Base-by-base conservation (phyloP, 2,888 invertebrate species). In the Chorisops tibialis region DNA sequence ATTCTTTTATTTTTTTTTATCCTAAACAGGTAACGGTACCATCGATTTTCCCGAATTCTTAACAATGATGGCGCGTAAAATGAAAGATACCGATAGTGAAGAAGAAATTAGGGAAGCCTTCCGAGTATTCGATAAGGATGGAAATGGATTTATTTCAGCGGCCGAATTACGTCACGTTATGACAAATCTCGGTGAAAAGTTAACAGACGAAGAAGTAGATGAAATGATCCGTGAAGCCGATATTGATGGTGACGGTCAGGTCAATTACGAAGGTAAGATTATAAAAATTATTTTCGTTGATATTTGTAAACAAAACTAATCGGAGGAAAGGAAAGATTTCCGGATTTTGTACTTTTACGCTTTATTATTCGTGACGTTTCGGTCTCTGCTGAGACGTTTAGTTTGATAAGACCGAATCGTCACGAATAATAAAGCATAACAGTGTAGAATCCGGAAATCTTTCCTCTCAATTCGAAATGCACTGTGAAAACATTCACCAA, bases 1-100 rank as follows among this genome's bases (percentile, higher is more conserved):
- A 7, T 47, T 47, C 1, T 41, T 16, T 14, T 47, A 47, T 47
- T 18, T 47, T 30, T 30, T 24, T 24, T 7, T 30, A 5, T 30
- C 7, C 21, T 9, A 41, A 22, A 21, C 30, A 97, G 97, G 96
- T 76, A 98, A 98, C 82, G 98, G 98, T 77, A 98, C 97, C 80
- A 98, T 99, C 82, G 98, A 99, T 84, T 99, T 99, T 83, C 97
- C 97, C 73, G 98, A 99, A 83, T 99, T 99, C 86, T 87, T 99
- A 75, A 97, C 97, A 79, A 98, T 99, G 97, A 99, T 99, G 98
- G 98, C 98, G 75, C 89, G 97, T 78, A 99, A 98, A 87, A 97
- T 98, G 96, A 97, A 98, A 82, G 97, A 98, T 84, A 97, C 97
- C 70, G 98, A 99, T 83, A 93, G 95, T 80, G 96, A 96, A 86